Conservation (phyloP, 2,888 invertebrate genomes). For the Agrochola lota region DNA sequence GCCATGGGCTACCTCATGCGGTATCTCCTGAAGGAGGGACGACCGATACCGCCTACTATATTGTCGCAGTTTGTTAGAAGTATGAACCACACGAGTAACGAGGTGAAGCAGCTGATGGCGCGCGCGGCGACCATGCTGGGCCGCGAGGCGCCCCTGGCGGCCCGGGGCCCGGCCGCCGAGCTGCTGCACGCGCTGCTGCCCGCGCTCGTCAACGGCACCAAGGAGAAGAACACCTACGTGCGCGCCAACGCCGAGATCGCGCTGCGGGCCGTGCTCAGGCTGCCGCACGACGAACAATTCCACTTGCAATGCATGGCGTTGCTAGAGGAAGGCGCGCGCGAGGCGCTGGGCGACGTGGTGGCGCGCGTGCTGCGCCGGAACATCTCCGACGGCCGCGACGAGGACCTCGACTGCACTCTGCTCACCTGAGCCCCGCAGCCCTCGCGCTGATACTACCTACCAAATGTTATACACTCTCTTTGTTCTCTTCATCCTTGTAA, state of each 20-base stretch:
- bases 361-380: conserved; percentile 96
- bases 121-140: conserved; percentile 94
- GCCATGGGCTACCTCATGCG: conserved; percentile 95
- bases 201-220: conserved; percentile 98
- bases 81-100: conserved; percentile 98
- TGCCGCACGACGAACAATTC: conserved; percentile 93
- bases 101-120: conserved; percentile 97
- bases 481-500: conserved; percentile 56
- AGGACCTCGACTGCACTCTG: conserved; percentile 97
- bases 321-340: conserved; percentile 96
- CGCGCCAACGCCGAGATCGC: conserved; percentile 98
- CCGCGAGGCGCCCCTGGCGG: conserved; percentile 83
- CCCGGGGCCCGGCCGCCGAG: conserved; percentile 86
- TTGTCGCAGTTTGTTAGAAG: conserved; percentile 95
- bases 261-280: conserved; percentile 95
- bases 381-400: conserved; percentile 96
- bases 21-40: conserved; percentile 92
- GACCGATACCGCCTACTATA: conserved; percentile 92
- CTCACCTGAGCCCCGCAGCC: conserved; percentile 92
- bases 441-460: not conserved
- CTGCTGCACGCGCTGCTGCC: conserved; percentile 95
- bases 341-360: conserved; percentile 96
- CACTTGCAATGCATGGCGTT: conserved; percentile 94
- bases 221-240: conserved; percentile 99
- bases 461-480: conserved; percentile 34